These are phyloP conservation scores for Philhelius pedissequus DNA, from an alignment of 2,888 invertebrate species.

Conservation along the genomic window DNA sequence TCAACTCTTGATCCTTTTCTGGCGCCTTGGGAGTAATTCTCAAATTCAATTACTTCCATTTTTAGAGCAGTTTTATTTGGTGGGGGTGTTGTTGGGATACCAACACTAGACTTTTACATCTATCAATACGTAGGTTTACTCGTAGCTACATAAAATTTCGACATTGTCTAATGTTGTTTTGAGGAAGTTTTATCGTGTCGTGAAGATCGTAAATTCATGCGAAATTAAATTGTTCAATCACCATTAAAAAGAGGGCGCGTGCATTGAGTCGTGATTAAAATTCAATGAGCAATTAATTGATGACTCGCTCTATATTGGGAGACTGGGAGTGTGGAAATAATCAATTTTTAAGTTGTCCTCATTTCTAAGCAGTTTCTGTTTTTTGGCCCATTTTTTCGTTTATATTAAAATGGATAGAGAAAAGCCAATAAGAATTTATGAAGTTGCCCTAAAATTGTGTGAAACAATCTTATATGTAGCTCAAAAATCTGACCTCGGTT, in stretches of 20 bases:
- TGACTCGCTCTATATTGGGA: neutral
- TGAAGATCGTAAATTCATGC: constrained; percentile 55
- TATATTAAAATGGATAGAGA: neutral
- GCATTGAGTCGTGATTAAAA: constrained; percentile 55
- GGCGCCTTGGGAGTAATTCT: constrained; percentile 44
- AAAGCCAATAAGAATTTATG: neutral
- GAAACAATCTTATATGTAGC: neutral
- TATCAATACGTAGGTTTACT: too few species aligned
- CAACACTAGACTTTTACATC: neutral
- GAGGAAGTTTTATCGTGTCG: constrained; percentile 33
- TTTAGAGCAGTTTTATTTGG: neutral
- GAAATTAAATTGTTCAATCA: constrained; percentile 64
- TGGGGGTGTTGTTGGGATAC: neutral
- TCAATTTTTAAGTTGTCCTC: neutral
- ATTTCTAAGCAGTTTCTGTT: neutral
- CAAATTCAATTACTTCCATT: neutral
- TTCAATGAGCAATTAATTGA: constrained; percentile 60
- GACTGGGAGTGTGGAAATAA: neutral
- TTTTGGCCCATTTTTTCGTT: too few species aligned
- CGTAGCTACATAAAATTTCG: neutral
- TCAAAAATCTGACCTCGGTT: neutral
- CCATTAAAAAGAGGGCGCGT: constrained; percentile 52
- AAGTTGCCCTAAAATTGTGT: too few species aligned
- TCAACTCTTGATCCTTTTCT: neutral
- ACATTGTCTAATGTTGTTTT: constrained; percentile 11